Evolutionary conservation across 2,888 invertebrate species (phyloP).

Genomic region (Drosophila ochracea): DNA sequence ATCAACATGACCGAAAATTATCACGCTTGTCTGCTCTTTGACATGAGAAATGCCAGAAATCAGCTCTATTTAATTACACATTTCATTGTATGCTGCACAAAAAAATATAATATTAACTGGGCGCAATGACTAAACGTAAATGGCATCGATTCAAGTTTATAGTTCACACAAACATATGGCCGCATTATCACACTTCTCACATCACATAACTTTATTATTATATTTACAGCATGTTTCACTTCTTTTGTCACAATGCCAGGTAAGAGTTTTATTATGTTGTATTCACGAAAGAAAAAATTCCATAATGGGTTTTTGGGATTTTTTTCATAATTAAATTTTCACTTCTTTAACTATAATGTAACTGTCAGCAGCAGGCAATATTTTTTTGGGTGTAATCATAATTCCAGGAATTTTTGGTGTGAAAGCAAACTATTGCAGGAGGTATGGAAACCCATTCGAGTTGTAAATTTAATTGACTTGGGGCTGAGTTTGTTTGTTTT

Average conservation of each 20-base stretch:
- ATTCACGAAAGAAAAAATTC: background rate
- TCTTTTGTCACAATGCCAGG: background rate
- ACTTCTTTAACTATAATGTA: background rate
- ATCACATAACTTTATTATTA: background rate
- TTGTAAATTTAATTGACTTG: background rate
- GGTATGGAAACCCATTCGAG: background rate
- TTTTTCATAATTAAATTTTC: background rate
- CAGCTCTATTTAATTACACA: background rate
- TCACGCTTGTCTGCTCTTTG: background rate
- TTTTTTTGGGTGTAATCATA: background rate
- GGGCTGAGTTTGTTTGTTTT: background rate
- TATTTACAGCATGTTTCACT: background rate
- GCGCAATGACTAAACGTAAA: background rate
- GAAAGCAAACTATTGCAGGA: background rate
- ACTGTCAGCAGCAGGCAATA: background rate
- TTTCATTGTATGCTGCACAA: background rate
- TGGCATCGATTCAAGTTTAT: background rate
- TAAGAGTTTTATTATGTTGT: background rate
- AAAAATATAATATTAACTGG: background rate
- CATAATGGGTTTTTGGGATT: background rate
- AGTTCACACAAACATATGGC: background rate
- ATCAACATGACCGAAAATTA: background rate
- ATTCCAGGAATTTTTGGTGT: background rate
- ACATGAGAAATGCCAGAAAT: background rate
- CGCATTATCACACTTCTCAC: background rate